Percentiles rank a stretch among this genome's conserved stretches.
phyloP scores from a whole-genome alignment of 2,797 vertebrate genomes.

The Bradypodion ventrale region DNA sequence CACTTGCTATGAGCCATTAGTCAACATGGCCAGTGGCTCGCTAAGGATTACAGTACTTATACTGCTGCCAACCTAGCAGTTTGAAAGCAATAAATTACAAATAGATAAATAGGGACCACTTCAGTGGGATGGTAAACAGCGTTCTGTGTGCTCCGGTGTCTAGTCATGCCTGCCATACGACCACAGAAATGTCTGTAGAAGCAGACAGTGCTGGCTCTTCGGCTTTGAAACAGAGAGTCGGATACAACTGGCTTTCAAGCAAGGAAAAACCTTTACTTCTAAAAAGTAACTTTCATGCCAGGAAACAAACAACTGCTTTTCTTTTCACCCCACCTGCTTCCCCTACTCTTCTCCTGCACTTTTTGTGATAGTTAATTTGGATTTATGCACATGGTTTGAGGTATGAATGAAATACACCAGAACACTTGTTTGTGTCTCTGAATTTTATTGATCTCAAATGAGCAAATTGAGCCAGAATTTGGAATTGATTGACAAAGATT shows the following conservation, averaged over 20 bases:
- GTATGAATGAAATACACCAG: constrained; percentile 2
- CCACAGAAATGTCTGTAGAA: too few species aligned
- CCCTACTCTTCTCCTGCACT: neutral
- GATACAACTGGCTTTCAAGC: too few species aligned
- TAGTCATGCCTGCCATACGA: too few species aligned
- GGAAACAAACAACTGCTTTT: neutral
- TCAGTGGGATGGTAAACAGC: too few species aligned
- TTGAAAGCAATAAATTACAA: too few species aligned
- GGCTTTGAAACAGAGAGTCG: too few species aligned
- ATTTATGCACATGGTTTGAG: neutral
- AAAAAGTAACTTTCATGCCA: constrained; percentile 23
- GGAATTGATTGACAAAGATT: too few species aligned
- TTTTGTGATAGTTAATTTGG: neutral
- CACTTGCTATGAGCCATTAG: neutral
- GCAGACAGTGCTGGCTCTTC: too few species aligned
- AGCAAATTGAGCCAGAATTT: neutral
- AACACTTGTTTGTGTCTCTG: neutral
- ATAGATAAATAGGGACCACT: too few species aligned
- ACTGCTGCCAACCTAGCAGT: too few species aligned
- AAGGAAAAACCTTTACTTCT: too few species aligned
- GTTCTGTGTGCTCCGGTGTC: too few species aligned
- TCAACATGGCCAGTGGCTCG: neutral
- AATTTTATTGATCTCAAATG: neutral
- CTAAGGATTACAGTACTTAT: neutral
- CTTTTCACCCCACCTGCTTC: constrained; percentile 7